Evolutionary conservation across 37 sponge, comb jelly and placozoan species (phyloP), one percentile per base, ranked within the genome.

Genomic region (Dysidea cf. avara): DNA sequence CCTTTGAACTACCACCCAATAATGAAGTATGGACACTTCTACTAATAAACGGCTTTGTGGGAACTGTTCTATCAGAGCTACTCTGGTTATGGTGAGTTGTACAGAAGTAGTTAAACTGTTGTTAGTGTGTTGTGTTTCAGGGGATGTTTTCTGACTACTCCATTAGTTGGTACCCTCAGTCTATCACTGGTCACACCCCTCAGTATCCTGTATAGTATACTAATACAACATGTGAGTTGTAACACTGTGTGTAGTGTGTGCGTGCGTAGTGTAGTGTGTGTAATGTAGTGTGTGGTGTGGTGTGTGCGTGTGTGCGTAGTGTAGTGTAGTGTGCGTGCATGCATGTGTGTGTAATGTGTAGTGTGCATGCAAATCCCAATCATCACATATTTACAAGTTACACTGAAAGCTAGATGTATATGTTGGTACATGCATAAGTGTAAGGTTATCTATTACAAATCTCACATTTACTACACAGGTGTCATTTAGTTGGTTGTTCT

Each of bases 1-100:
- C 29, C 13, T 94, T 94, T 63, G 57, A 82, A 52, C 56, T 81
- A 51, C 94, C 94, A 0, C 86, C 85, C 48, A 54, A 60, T 61
- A 56, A 56, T 6, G 56, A 71, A 3, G 60, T 94, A n/a, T 82
- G 90, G 80, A 94, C 90, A 0, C 76, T 89, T 2, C 79, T 94
- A 12, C 53, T 94, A 22, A 60, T 90, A 20, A 85, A 90, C 52
- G 91, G 91, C 14, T 90, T 90, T 52, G 60, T 84, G n/a, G 94
- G 94, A 7, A 94, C 94, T 3, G 94, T 94, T 18, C 74, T 94
- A 60, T 94, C 94, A 29, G 94, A 94, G 51, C 81, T 94, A 9
- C 75, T 94, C 26, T 88, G 89, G 94, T 68, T 94, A 37, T 84
- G 90, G 94, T 94, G 60, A 74, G 89, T 39, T 5, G 9, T 12